These are phyloP conservation scores for Troilus luridus DNA, from an alignment of 2,888 invertebrate genomes.

Conservation along the genomic window DNA sequence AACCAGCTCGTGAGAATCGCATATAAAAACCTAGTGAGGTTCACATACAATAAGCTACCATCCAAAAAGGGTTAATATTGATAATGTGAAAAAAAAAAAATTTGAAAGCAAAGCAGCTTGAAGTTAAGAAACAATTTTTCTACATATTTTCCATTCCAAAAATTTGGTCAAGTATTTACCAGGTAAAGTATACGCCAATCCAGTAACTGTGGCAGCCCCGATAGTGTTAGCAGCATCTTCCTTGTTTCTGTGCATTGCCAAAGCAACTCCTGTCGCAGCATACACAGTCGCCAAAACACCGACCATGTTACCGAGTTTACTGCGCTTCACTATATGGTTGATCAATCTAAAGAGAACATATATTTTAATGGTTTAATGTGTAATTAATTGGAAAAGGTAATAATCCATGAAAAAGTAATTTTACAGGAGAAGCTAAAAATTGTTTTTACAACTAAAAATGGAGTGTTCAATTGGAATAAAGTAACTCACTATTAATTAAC, in stretches of 20 bases:
- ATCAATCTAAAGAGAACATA: constrained; percentile 3
- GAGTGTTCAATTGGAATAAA: no score
- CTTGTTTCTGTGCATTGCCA: background rate
- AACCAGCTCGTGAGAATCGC: no score
- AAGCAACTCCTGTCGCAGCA: constrained; percentile 29
- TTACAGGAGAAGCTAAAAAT: no score
- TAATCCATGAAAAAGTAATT: no score
- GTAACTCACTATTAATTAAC: no score
- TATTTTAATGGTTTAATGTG: background rate
- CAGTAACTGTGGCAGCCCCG: background rate
- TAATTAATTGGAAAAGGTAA: background rate
- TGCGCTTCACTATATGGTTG: constrained; percentile 49
- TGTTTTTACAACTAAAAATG: no score
- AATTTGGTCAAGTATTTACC: background rate
- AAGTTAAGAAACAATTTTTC: no score
- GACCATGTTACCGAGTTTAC: constrained; percentile 35
- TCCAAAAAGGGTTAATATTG: no score
- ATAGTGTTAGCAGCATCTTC: constrained; percentile 34
- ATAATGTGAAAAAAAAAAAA: no score
- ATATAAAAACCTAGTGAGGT: no score
- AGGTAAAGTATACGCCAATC: background rate
- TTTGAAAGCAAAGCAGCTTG: no score
- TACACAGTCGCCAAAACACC: constrained; percentile 44
- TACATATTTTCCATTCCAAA: background rate
- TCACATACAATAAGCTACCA: no score